Evolutionary conservation across 2,888 invertebrate genomes (phyloP), one percentile per base, ranked within the genome.

Genomic region (Hemithea aestivaria): DNA sequence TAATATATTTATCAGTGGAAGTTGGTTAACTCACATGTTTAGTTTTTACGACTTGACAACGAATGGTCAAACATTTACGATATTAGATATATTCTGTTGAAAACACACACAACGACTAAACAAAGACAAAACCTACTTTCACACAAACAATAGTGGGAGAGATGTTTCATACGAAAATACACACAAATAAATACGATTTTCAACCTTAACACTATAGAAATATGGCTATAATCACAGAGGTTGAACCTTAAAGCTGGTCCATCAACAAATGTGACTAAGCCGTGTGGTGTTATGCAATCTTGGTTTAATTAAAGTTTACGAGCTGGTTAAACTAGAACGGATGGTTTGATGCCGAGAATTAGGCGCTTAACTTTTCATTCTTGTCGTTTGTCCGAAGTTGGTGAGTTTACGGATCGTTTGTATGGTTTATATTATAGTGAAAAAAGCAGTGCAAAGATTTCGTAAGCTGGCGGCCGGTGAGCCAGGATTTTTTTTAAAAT

Each of bases 241-340:
- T 10, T 25, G 11, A 32, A 28, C 10, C 23, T 34, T 26, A 30
- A 32, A 27, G 10, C 34, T 27, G 28, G 29, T 20, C 28, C 29
- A 43, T 24, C 37, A 30, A 35, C 36, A 30, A 42, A 42, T 37
- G 39, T 47, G 39, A 35, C 35, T 38, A 40, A 45, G 28, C 32
- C 44, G 35, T 45, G 43, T 43, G 48, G 41, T 31, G 41, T 48
- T 50, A 53, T 53, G 50, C 46, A 53, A 53, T 45, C 30, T 30
- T 29, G 48, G 45, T 50, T 50, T 46, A 42, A 50, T 53, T 48
- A 36, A 42, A 45, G 44, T 46, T 48, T 45, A 53, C 46, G 48
- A 43, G 45, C 43, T 47, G 44, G 39, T 48, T 45, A 46, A 49
- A 50, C 48, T 53, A 42, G 53, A 39, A 27, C 42, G 36, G 45